Evolutionary conservation across 2,113 vertebrate genomes (phyloP).

Genomic region (Odocoileus hemionus): DNA sequence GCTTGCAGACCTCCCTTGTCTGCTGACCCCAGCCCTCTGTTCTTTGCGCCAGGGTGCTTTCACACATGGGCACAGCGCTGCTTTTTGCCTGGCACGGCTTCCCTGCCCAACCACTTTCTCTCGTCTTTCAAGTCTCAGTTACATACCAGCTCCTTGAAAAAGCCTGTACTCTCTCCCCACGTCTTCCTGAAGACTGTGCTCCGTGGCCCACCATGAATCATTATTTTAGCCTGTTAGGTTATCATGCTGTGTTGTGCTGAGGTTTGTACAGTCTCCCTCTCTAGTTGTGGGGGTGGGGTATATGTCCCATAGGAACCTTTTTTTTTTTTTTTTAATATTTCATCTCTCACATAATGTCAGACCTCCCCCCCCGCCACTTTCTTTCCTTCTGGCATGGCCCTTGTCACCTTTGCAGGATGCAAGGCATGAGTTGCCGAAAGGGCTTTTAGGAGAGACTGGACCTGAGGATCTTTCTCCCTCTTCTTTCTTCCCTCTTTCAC

Average conservation of each 20-base stretch:
- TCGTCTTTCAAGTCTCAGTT: not conserved
- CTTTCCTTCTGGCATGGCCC: not conserved
- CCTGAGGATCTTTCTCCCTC: not conserved
- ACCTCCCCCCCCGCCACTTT: accelerated
- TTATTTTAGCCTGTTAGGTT: not conserved
- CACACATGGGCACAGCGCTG: not conserved
- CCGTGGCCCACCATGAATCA: accelerated
- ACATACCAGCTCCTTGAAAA: not conserved
- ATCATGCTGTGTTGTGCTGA: not conserved
- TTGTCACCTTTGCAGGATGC: not conserved
- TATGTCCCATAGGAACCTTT: not conserved
- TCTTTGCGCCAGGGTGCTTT: not conserved
- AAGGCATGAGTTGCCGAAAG: not conserved
- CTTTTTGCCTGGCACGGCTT: not conserved
- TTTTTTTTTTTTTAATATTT: not conserved
- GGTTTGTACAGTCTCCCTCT: not conserved
- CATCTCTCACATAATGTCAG: not conserved
- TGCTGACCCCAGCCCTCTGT: accelerated
- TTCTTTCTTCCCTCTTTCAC: not conserved
- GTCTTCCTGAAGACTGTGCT: not conserved
- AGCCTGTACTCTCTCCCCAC: not conserved
- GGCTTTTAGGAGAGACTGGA: not conserved
- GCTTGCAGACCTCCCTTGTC: not conserved
- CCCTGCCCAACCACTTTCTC: not conserved
- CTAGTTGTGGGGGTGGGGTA: not conserved